Evolutionary conservation across 2,113 vertebrate genomes (phyloP), one percentile per base, ranked within the genome.

Genomic region (Sceloporus undulatus): DNA sequence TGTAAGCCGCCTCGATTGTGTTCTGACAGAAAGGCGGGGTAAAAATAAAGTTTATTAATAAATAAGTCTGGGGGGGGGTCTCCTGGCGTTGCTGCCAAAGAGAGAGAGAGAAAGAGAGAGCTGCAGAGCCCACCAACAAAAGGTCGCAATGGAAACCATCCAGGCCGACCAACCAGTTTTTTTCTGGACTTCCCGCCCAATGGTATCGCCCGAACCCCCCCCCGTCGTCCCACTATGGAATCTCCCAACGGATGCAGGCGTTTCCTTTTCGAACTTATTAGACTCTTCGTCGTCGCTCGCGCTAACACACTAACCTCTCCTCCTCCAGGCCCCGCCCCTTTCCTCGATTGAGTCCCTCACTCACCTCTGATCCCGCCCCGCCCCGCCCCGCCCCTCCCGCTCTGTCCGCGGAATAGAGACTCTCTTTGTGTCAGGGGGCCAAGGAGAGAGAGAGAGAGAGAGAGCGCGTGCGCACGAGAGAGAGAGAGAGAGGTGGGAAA

Each of bases 121-220:
- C 23, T 16, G 79, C 76, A 62, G 40, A 48, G 9, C 71, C 62
- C 65, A 68, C 48, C 85, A 34, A 21, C 59, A 29, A 52, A 56
- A 8, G n/a, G 25, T 34, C 14, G 10, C 14, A 23, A 78, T 19
- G 16, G 34, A 59, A 68, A 87, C 86, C 65, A 87, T 65, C 48
- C 79, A 48, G 1, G n/a, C 66, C 11, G 56, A 27, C 68, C 14
- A 40, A 14, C 7, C 34, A 13, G 29, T 11, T 23, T 19, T 23
- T 19, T 25, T 1, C 21, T 65, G 48, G 70, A 66, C 74, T 86
- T 66, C 82, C 38, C 81, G 79, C 11, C 13, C 86, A 66, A 88
- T 93, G 93, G 94, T 93, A 94, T 89, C 88, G 91, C 54, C 92
- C 90, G 68, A 54, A 89, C 79, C 90, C 86, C 82, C 59, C 59